phyloP scores from a whole-genome alignment of 2,797 vertebrate genomes.

The Crenichthys baileyi region DNA sequence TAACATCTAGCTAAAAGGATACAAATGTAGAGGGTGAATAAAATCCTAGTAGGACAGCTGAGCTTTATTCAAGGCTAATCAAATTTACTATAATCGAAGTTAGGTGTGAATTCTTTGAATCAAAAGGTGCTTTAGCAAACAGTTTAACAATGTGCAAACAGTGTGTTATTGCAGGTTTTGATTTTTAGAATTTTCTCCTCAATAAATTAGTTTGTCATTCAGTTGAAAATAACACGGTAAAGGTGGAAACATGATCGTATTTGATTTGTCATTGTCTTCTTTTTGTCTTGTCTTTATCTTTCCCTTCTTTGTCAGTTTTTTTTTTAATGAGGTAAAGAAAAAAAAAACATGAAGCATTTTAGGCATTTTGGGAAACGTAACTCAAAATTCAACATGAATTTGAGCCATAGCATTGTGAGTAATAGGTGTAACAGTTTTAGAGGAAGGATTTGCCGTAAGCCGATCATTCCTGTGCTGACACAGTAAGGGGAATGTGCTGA shows the following conservation, averaged over 20 bases:
- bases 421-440: background rate
- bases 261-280: background rate
- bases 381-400: background rate
- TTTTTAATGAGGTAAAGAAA: background rate
- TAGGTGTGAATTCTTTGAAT: too few species aligned
- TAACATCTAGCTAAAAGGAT: too few species aligned
- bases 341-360: background rate
- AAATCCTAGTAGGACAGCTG: too few species aligned
- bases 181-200: too few species aligned
- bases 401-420: background rate
- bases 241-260: background rate
- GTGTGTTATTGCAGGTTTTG: too few species aligned
- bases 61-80: too few species aligned
- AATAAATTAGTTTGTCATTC: background rate
- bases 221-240: background rate
- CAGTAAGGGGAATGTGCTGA: background rate
- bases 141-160: too few species aligned
- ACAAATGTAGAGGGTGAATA: too few species aligned
- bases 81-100: too few species aligned
- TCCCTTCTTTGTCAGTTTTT: background rate
- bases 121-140: too few species aligned
- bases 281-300: background rate
- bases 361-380: background rate
- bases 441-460: conserved; percentile 8
- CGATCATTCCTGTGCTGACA: conserved; percentile 6